Base-by-base conservation (phyloP, 2,797 vertebrate species). In the Catharus ustulatus region DNA sequence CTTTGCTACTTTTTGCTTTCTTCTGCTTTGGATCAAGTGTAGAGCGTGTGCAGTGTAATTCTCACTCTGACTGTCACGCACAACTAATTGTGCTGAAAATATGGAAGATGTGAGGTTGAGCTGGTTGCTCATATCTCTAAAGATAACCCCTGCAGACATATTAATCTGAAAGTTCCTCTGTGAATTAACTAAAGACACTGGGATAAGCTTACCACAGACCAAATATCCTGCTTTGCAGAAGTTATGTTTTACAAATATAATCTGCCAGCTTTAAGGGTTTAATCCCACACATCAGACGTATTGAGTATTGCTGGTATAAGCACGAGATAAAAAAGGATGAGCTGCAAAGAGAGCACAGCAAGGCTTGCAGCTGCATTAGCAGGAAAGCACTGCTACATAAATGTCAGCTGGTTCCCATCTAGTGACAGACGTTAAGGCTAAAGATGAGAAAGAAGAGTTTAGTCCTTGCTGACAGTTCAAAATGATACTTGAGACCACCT, bases 251-350 rank as follows among this genome's bases (percentile, higher is more conserved):
- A 66, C 18, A 62, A 85, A 88, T 40, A 48, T 73, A 54, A 89
- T 86, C 76, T 79, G 43, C 9, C 57, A 77, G 83, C 40, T 82
- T 81, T 88, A 74, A 93, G 66, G 32, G 42, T 40, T 91, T 93
- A 85, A 88, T 91, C 74, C 87, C n/a, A 69, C 48, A 80, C 46
- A 79, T 92, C 69, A 90, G 75, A 94, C 63, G 54, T 89, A 34
- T n/a, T 57, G 30, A 84, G 36, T 5, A 1, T 13, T 34, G 54
- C 62, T 54, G n/a, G n/a, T 83, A 49, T 69, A 81, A 94, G 59
- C 45, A 63, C 26, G 61, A 92, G 66, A 94, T 90, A 51, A 94
- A 93, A 91, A 59, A 34, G 48, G 55, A 81, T 84, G 58, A 95
- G 49, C 87, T 83, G 84, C 66, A 75, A 43, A 68, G 34, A 17